Evolutionary conservation across 1,140 invertebrate species (phyloP).

Genomic region (Bilobella aurantiaca): DNA sequence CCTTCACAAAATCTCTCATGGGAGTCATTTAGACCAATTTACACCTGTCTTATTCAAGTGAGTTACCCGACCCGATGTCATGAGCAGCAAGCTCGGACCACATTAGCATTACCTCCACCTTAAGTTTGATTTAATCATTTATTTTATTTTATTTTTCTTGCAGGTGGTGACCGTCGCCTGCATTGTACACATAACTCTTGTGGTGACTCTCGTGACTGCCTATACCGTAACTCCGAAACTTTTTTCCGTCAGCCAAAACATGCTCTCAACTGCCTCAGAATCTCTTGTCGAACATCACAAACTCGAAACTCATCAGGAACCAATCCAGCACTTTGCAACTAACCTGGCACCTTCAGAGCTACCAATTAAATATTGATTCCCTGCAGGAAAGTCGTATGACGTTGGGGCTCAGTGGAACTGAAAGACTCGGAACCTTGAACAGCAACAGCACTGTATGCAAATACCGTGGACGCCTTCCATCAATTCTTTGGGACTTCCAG

Average conservation of each 20-base stretch:
- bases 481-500: too few relatives aligned
- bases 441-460: too few relatives aligned
- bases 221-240: neutral
- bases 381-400: too few relatives aligned
- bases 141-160: neutral
- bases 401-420: too few relatives aligned
- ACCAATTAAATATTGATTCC: too few relatives aligned
- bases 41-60: constrained; percentile 23
- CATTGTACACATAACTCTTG: neutral
- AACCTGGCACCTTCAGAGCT: too few relatives aligned
- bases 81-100: too few relatives aligned
- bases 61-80: too few relatives aligned
- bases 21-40: constrained; percentile 18
- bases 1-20: constrained; percentile 19
- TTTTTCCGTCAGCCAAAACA: neutral
- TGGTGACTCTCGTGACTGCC: neutral
- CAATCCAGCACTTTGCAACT: neutral
- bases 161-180: neutral
- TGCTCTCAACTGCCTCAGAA: neutral
- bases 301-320: neutral
- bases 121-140: neutral
- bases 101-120: neutral
- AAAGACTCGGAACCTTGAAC: too few relatives aligned
- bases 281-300: neutral
- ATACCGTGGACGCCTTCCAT: too few relatives aligned